Percentiles rank a stretch among this genome's conserved stretches.
Conservation (phyloP, 2,113 vertebrate genomes). For the Dendropsophus ebraccatus region DNA sequence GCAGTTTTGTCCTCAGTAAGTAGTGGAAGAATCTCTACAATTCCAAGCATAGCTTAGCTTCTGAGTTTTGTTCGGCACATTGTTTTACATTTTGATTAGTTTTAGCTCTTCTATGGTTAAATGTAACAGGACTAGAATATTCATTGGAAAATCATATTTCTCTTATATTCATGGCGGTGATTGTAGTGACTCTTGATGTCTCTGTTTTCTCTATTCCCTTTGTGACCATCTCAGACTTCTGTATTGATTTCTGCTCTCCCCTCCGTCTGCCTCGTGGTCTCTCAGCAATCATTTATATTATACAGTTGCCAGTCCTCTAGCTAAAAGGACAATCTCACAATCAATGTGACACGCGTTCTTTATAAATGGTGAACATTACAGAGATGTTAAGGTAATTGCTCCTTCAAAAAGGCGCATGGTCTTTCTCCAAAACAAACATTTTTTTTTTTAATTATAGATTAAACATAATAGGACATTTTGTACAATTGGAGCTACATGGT, state of each 20-base stretch:
- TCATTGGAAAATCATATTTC: neutral
- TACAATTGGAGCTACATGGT: neutral
- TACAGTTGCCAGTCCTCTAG: neutral
- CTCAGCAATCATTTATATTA: neutral
- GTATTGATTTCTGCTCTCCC: neutral
- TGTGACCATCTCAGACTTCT: neutral
- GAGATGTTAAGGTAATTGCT: neutral
- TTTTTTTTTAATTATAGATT: neutral
- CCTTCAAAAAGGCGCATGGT: neutral
- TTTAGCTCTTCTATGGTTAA: neutral
- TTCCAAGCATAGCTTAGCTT: neutral
- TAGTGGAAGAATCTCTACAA: neutral
- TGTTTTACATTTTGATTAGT: no score
- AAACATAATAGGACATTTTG: neutral
- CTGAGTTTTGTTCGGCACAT: neutral
- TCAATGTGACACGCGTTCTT: neutral
- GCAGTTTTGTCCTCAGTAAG: no score
- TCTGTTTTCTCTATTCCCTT: neutral
- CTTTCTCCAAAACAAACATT: neutral
- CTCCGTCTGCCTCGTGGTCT: neutral
- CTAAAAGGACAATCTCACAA: neutral
- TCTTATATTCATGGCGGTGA: neutral
- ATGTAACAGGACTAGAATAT: neutral
- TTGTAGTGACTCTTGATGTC: neutral
- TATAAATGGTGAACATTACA: neutral